Evolutionary conservation across 2,113 vertebrate genomes (phyloP).

Genomic region (Silurus glanis): DNA sequence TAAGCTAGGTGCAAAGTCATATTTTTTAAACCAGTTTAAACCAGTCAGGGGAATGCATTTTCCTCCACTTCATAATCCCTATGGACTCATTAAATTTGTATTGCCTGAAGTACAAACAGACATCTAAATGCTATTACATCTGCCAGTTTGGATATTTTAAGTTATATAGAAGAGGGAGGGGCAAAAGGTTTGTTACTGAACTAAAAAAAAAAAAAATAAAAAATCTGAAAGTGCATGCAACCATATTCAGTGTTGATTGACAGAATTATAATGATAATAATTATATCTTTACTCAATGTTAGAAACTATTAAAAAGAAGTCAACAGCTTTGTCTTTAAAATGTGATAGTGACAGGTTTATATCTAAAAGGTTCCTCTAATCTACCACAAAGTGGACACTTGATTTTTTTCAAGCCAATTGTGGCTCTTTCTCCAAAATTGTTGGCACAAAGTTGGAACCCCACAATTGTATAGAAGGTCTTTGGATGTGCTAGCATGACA

Average conservation of each 20-base stretch:
- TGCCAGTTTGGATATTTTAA: conserved; percentile 14
- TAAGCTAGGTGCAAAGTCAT: neutral
- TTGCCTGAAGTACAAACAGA: conserved; percentile 35
- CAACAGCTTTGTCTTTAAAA: neutral
- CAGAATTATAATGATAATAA: neutral
- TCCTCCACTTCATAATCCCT: neutral
- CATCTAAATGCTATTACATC: conserved; percentile 23
- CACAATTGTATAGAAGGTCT: no score
- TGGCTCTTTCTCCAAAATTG: no score
- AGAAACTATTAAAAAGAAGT: neutral
- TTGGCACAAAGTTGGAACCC: no score
- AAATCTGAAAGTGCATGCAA: no score
- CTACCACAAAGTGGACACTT: neutral
- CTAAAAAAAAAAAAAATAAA: neutral
- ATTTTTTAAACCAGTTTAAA: conserved; percentile 22
- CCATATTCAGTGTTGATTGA: no score
- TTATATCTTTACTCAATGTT: neutral
- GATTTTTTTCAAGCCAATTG: no score
- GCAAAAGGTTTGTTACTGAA: neutral
- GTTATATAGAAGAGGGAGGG: neutral
- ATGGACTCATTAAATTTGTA: conserved; percentile 33
- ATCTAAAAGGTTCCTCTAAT: neutral
- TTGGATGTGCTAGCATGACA: no score
- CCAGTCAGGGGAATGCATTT: conserved; percentile 3
- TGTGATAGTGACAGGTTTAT: neutral